Conservation (phyloP, 2,113 vertebrate species). For the Coptodon bakossiorum region DNA sequence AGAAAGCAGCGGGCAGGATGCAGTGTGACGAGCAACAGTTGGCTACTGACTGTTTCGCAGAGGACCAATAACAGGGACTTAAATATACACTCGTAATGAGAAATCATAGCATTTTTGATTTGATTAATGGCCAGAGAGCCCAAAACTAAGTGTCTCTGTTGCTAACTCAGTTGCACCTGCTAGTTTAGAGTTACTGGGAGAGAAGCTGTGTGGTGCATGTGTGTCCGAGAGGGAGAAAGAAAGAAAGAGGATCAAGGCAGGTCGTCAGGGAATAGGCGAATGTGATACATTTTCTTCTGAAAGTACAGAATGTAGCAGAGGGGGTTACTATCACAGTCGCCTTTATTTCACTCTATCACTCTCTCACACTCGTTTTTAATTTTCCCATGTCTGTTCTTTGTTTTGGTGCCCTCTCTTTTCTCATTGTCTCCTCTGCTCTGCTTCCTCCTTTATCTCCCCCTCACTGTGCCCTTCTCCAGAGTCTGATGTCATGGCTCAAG, state of each 20-base stretch:
- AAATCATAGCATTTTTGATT: conserved; percentile 5
- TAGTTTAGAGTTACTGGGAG: conserved; percentile 23
- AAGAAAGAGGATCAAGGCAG: conserved; percentile 1
- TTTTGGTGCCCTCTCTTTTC: neutral
- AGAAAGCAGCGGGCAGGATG: neutral
- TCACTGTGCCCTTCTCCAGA: neutral
- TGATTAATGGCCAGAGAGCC: conserved; percentile 28
- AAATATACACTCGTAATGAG: conserved; percentile 6
- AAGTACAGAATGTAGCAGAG: conserved; percentile 4
- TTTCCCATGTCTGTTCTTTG: neutral
- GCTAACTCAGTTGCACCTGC: conserved; percentile 45
- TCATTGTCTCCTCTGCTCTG: neutral
- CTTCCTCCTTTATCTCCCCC: neutral
- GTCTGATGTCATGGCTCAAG: conserved; percentile 36
- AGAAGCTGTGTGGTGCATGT: neutral
- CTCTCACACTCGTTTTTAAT: neutral
- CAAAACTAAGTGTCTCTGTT: conserved; percentile 11
- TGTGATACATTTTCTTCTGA: conserved; percentile 29
- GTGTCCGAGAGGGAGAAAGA: neutral
- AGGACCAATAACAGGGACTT: conserved; percentile 11
- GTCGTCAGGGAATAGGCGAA: conserved; percentile 8
- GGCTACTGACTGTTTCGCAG: neutral
- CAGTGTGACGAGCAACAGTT: conserved; percentile 47
- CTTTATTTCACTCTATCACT: neutral
- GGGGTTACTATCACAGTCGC: neutral